Conservation (phyloP, 1,140 invertebrate species). For the Ruditapes philippinarum region DNA sequence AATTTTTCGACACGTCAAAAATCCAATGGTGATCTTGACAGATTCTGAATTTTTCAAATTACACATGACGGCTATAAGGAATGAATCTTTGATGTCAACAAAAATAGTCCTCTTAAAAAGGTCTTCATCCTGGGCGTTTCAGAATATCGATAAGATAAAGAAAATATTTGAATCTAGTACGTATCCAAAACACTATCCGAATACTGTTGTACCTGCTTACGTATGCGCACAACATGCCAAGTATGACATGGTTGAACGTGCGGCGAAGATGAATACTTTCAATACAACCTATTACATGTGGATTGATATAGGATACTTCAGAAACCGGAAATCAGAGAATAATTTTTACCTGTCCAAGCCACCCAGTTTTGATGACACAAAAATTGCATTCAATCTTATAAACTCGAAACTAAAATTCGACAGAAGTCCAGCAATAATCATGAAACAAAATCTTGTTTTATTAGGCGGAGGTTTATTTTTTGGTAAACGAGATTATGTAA, state of each 20-base stretch:
- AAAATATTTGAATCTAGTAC: slow-evolving; percentile 66
- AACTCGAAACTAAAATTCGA: background rate
- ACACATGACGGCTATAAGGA: slow-evolving; percentile 59
- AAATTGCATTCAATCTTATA: slow-evolving; percentile 69
- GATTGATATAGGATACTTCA: slow-evolving; percentile 79
- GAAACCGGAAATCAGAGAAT: slow-evolving; percentile 63
- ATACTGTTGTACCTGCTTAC: slow-evolving; percentile 77
- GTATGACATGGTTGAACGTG: slow-evolving; percentile 67
- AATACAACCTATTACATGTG: slow-evolving; percentile 72
- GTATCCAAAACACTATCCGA: slow-evolving; percentile 77
- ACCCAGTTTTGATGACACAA: slow-evolving; percentile 64
- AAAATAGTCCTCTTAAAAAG: slow-evolving; percentile 66
- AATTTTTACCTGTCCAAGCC: slow-evolving; percentile 71
- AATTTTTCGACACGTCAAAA: slow-evolving; percentile 66
- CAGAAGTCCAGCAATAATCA: slow-evolving; percentile 50
- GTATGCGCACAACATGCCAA: slow-evolving; percentile 74
- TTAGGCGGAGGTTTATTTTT: slow-evolving; percentile 52
- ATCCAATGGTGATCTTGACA: slow-evolving; percentile 75
- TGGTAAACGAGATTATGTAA: slow-evolving; percentile 15
- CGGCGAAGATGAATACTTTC: slow-evolving; percentile 63
- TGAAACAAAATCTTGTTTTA: slow-evolving; percentile 63
- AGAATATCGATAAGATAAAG: slow-evolving; percentile 67
- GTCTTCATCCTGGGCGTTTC: slow-evolving; percentile 70
- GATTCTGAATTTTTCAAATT: slow-evolving; percentile 68
- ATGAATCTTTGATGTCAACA: slow-evolving; percentile 66